Percentiles rank a stretch among this genome's conserved stretches.
These are phyloP conservation scores for Anoncus sp. DNA, from an alignment of 2,888 invertebrate species.

Conservation along the genomic window DNA sequence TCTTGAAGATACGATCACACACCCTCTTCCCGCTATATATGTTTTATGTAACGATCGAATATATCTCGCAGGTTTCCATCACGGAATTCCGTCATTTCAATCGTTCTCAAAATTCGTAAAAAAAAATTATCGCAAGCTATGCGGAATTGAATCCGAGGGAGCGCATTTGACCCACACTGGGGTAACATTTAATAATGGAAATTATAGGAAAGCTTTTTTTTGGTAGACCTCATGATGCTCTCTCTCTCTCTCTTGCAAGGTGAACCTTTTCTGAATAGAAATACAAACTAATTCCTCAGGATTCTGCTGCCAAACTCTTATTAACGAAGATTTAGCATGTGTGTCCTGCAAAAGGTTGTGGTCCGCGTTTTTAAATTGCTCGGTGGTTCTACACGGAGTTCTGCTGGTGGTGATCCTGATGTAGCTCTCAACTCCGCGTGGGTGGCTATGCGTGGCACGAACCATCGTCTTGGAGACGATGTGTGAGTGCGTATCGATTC, in stretches of 20 bases:
- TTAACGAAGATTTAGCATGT: conserved; percentile 17
- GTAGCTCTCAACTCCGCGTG: conserved; percentile 20
- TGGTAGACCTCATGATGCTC: too few relatives aligned
- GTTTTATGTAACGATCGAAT: background rate
- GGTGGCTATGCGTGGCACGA: conserved; percentile 53
- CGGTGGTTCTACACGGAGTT: conserved; percentile 23
- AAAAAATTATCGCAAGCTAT: background rate
- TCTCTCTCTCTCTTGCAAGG: too few relatives aligned
- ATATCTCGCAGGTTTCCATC: background rate
- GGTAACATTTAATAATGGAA: too few relatives aligned
- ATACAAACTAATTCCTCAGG: background rate
- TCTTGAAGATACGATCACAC: background rate
- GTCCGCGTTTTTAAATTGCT: conserved; percentile 14
- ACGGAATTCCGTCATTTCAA: background rate
- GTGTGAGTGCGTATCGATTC: conserved; percentile 82
- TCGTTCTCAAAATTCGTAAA: background rate
- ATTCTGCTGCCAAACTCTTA: background rate
- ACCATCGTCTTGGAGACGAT: conserved; percentile 53
- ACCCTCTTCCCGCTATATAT: background rate
- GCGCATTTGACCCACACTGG: too few relatives aligned
- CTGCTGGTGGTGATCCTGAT: conserved; percentile 32
- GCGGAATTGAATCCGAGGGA: too few relatives aligned
- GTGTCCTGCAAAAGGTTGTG: conserved; percentile 9
- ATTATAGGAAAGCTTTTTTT: too few relatives aligned
- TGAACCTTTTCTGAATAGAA: too few relatives aligned